These are phyloP conservation scores for Drosophila jambulina DNA, from an alignment of 1,140 invertebrate genomes.

Conservation along the genomic window DNA sequence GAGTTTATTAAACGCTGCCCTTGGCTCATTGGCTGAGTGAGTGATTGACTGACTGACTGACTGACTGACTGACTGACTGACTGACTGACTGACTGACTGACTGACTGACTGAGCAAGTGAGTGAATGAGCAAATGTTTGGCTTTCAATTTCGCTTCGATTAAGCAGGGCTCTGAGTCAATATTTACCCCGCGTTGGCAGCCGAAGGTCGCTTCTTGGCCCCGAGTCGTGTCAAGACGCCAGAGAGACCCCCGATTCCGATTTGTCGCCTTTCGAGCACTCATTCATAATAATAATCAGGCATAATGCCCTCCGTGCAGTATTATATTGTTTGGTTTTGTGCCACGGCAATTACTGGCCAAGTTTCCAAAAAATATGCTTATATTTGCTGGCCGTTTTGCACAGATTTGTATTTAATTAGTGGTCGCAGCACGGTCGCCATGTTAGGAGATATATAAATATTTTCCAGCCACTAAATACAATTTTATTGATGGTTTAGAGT, in stretches of 20 bases:
- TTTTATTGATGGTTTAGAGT: slow-evolving; percentile 12
- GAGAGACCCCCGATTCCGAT: slow-evolving; percentile 2
- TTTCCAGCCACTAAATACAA: background rate
- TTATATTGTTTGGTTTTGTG: slow-evolving; percentile 13
- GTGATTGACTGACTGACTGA: slow-evolving; percentile 2
- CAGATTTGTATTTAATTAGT: slow-evolving; percentile 21
- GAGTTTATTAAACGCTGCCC: slow-evolving; percentile 47
- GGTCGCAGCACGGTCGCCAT: background rate
- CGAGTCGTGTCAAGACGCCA: slow-evolving; percentile 8
- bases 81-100: slow-evolving; percentile 4
- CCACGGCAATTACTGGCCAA: slow-evolving; percentile 2
- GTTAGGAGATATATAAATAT: background rate
- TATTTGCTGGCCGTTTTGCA: slow-evolving; percentile 8
- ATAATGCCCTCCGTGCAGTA: background rate
- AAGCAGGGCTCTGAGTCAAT: slow-evolving; percentile 36
- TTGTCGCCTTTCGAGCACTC: slow-evolving; percentile 15
- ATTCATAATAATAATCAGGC: slow-evolving; percentile 5
- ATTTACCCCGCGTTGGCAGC: slow-evolving; percentile 29
- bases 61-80: slow-evolving; percentile 28
- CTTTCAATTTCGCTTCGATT: slow-evolving; percentile 51
- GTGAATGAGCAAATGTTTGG: slow-evolving; percentile 25
- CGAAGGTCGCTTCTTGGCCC: slow-evolving; percentile 42
- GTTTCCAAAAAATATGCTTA: background rate
- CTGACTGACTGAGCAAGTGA: slow-evolving; percentile 14
- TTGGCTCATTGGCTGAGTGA: slow-evolving; percentile 39